Evolutionary conservation across 2,888 invertebrate species (phyloP).

Genomic region (Sarcophaga variegata): DNA sequence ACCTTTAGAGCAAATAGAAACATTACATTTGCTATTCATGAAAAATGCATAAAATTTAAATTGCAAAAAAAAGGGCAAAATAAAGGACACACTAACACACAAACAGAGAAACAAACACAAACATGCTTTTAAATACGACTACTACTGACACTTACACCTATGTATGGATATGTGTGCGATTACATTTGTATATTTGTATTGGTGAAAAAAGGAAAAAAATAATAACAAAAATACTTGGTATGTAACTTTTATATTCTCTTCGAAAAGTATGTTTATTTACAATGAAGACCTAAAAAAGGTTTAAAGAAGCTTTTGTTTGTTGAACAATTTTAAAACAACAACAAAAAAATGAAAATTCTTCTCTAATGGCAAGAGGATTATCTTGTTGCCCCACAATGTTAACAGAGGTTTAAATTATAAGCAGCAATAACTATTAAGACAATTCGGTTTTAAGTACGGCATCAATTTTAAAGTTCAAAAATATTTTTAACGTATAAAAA

Average conservation of each 20-base stretch:
- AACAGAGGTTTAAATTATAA: neutral
- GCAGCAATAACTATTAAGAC: neutral
- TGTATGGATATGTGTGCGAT: neutral
- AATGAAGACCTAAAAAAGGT: conserved; percentile 48
- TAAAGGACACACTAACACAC: neutral
- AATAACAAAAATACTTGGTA: neutral
- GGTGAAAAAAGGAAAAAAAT: neutral
- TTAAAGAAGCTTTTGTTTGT: conserved; percentile 38
- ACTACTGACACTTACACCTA: neutral
- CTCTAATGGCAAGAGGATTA: neutral
- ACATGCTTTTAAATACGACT: neutral
- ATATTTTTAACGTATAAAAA: neutral
- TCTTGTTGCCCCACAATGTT: neutral
- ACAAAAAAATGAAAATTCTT: neutral
- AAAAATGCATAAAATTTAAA: conserved; percentile 81
- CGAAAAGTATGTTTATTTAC: conserved; percentile 45
- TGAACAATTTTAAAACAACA: conserved; percentile 33
- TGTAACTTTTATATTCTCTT: conserved; percentile 39
- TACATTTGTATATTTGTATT: neutral
- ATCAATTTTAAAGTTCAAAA: neutral
- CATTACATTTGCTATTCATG: conserved; percentile 74
- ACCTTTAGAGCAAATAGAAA: conserved; percentile 64
- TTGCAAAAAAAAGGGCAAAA: conserved; percentile 71
- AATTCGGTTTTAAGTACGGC: neutral
- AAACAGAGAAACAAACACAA: conserved; percentile 6